These are phyloP conservation scores for Nothura maculosa DNA, from an alignment of 2,797 vertebrate species.

Conservation along the genomic window DNA sequence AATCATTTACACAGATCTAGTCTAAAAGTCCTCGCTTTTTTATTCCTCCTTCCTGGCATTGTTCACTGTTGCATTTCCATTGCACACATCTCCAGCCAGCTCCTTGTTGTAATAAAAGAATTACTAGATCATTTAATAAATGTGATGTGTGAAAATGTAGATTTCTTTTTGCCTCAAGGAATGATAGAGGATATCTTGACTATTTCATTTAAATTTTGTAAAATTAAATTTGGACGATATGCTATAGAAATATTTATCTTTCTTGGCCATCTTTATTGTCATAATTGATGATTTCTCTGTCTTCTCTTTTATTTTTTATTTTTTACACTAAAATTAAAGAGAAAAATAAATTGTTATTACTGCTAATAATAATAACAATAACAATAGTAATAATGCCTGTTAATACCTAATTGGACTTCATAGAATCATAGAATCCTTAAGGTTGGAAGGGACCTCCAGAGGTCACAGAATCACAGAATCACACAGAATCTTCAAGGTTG, in stretches of 20 bases:
- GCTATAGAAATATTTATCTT: not conserved
- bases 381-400: too few species aligned
- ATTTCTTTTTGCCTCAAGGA: not conserved
- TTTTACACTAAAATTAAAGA: not conserved
- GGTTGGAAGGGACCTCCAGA: too few species aligned
- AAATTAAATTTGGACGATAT: not conserved
- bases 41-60: not conserved
- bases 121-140: not conserved
- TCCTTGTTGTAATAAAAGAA: constrained; percentile 17
- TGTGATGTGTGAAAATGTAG: not conserved
- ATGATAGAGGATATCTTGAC: not conserved
- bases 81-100: not conserved
- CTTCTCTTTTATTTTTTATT: not conserved
- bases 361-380: too few species aligned
- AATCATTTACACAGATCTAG: not conserved
- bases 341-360: not conserved
- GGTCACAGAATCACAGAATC: too few species aligned
- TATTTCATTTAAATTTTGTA: constrained; percentile 20
- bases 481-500: too few species aligned
- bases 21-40: not conserved
- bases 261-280: not conserved
- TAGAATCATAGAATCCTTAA: too few species aligned
- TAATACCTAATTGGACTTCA: not conserved
- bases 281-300: not conserved
- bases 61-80: not conserved